Percentiles rank a stretch among this genome's conserved stretches.
phyloP scores from a whole-genome alignment of 1,140 invertebrate species.

The Atta colombica region DNA sequence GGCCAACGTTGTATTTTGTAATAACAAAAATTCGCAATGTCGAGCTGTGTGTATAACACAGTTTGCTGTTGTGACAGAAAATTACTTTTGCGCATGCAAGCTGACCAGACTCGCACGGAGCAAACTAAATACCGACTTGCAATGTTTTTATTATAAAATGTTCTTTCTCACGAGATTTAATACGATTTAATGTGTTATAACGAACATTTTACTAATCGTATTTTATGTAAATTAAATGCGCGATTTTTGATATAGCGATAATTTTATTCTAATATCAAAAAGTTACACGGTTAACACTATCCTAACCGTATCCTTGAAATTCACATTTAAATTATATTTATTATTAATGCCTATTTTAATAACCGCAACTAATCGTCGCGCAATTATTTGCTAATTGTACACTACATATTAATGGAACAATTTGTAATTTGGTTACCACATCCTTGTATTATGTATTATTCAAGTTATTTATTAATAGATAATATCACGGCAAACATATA shows the following conservation, averaged over 20 bases:
- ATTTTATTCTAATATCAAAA: not conserved
- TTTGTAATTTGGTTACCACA: not conserved
- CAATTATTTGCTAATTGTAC: constrained; percentile 28
- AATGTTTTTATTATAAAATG: constrained; percentile 49
- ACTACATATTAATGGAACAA: constrained; percentile 31
- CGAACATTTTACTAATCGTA: not conserved
- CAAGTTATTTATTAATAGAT: constrained; percentile 29
- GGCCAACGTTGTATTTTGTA: constrained; percentile 53
- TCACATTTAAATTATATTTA: not conserved
- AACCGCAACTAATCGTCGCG: not conserved
- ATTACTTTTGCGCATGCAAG: constrained; percentile 47
- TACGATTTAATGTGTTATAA: not conserved
- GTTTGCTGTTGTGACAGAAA: constrained; percentile 56
- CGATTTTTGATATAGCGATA: not conserved
- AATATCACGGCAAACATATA: not conserved
- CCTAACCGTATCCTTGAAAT: not conserved
- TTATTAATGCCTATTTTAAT: not conserved
- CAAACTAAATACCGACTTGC: constrained; percentile 32
- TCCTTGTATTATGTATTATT: not conserved
- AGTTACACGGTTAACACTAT: not conserved
- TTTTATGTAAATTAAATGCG: not conserved
- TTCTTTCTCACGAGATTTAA: constrained; percentile 10
- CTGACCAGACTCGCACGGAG: constrained; percentile 21
- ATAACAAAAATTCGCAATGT: constrained; percentile 61
- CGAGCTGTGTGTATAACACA: constrained; percentile 37